Percentiles rank a stretch among this genome's conserved stretches.
These are phyloP conservation scores for Sylvietta virens DNA, from an alignment of 2,113 vertebrate genomes.

Conservation along the genomic window DNA sequence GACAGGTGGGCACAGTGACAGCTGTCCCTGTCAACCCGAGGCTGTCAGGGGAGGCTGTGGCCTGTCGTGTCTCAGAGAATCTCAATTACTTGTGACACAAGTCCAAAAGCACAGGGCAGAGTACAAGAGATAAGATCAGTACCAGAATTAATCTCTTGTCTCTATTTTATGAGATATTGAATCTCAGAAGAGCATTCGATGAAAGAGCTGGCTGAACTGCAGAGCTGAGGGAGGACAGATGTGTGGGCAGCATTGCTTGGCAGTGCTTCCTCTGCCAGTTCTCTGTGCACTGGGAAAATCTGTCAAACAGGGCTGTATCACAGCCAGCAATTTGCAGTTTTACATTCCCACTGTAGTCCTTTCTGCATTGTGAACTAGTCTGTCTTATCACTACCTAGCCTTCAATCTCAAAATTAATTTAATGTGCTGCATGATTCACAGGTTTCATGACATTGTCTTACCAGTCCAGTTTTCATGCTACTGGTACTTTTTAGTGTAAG, in stretches of 20 bases:
- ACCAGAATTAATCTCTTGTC: neutral
- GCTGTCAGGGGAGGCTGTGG: neutral
- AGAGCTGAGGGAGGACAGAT: neutral
- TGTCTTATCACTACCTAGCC: neutral
- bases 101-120: neutral
- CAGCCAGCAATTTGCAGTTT: neutral
- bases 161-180: neutral
- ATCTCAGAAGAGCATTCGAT: neutral
- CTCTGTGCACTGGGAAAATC: neutral
- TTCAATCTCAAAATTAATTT: neutral
- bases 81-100: neutral
- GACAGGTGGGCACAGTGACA: accelerated
- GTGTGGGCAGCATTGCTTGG: neutral
- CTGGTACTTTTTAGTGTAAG: neutral
- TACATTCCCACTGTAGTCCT: neutral
- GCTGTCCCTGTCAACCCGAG: accelerated
- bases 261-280: neutral
- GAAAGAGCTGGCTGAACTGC: neutral
- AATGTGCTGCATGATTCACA: neutral
- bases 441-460: neutral
- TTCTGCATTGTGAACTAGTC: neutral
- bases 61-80: neutral
- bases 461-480: neutral
- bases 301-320: neutral
- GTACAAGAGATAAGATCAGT: neutral